A percentile compares a stretch with the other conserved stretches of the same genome.
phyloP scores from a whole-genome alignment of 2,888 invertebrate species.

The Cheiracanthium punctorium region DNA sequence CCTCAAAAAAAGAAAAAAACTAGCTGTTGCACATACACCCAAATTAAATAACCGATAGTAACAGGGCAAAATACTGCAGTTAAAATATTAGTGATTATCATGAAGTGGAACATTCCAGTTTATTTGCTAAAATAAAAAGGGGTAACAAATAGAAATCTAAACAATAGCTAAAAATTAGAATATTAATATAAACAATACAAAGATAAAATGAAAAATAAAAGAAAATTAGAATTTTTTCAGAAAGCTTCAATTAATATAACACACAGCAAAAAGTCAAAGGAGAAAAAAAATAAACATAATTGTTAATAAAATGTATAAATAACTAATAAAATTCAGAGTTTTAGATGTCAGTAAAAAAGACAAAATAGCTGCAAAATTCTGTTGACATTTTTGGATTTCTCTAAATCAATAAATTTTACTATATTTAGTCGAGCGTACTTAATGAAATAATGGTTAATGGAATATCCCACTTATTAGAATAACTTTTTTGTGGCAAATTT shows the following conservation, averaged over 20 bases:
- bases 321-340: conserved; percentile 78
- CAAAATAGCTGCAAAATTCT: neutral
- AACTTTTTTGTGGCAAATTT: too few relatives aligned
- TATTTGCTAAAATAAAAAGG: neutral
- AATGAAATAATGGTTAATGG: too few relatives aligned
- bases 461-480: too few relatives aligned
- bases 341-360: conserved; percentile 81
- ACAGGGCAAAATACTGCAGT: too few relatives aligned
- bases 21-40: too few relatives aligned
- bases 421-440: too few relatives aligned
- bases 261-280: conserved; percentile 75
- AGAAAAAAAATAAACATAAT: conserved; percentile 76
- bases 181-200: neutral
- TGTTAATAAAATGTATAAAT: conserved; percentile 77
- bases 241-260: conserved; percentile 71
- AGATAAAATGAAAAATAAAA: conserved; percentile 20
- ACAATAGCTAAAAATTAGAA: neutral
- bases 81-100: too few relatives aligned
- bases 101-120: too few relatives aligned
- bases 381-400: too few relatives aligned
- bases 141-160: neutral
- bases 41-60: too few relatives aligned
- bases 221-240: conserved; percentile 29
- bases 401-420: too few relatives aligned
- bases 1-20: too few relatives aligned